Percentiles rank a stretch among this genome's conserved stretches.
Evolutionary conservation across 2,113 vertebrate genomes (phyloP).

Genomic region (Microcebus tavaratra): DNA sequence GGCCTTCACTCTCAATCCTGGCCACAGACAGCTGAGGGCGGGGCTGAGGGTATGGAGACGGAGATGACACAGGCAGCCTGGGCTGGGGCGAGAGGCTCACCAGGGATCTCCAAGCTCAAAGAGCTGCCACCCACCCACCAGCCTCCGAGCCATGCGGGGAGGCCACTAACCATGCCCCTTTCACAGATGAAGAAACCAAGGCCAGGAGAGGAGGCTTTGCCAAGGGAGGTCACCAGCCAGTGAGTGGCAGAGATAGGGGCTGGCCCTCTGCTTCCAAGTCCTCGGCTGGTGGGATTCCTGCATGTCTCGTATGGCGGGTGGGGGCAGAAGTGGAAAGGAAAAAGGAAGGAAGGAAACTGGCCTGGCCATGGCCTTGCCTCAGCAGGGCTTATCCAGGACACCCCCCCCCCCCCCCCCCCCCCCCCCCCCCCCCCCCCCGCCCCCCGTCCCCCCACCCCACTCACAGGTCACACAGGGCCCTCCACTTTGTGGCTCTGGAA

Average conservation of each 20-base stretch:
- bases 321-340: not conserved
- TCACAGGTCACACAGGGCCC: not conserved
- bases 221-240: not conserved
- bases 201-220: not conserved
- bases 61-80: not conserved
- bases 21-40: not conserved
- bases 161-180: not conserved
- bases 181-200: not conserved
- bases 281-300: not conserved
- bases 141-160: not conserved
- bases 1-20: not conserved
- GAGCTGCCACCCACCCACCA: not conserved
- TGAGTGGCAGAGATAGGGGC: not conserved
- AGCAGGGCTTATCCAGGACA: not conserved
- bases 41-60: not conserved
- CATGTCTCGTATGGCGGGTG: accelerated
- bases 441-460: accelerated
- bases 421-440: not conserved
- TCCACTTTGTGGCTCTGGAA: not conserved
- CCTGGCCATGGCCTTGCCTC: not conserved
- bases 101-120: not conserved
- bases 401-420: no score
- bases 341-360: not conserved
- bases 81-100: not conserved
- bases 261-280: not conserved